phyloP scores from a whole-genome alignment of 1,140 invertebrate species.

The Zaprionus nigranus region DNA sequence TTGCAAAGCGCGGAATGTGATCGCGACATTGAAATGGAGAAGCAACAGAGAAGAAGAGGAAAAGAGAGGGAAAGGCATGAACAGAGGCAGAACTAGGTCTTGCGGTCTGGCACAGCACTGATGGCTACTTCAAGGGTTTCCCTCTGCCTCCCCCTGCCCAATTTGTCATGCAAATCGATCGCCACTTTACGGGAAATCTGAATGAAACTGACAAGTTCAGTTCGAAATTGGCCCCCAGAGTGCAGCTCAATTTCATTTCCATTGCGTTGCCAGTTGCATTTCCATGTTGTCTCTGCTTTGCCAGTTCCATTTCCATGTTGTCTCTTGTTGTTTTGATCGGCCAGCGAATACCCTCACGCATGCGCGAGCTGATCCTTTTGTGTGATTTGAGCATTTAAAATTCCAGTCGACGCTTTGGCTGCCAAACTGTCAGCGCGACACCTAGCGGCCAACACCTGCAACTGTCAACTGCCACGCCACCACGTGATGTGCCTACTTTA shows the following conservation, averaged over 20 bases:
- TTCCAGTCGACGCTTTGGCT: conserved; percentile 46
- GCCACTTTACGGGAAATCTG: conserved; percentile 53
- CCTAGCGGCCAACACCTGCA: conserved; percentile 64
- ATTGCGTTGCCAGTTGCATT: conserved; percentile 19
- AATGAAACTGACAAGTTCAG: background rate
- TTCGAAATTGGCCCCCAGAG: conserved; percentile 3
- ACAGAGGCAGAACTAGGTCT: background rate
- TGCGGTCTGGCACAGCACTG: background rate
- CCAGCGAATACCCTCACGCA: conserved; percentile 66
- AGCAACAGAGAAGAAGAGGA: background rate
- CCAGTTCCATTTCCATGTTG: conserved; percentile 22
- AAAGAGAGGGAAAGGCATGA: conserved; percentile 10
- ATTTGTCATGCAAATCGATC: conserved; percentile 79
- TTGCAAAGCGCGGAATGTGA: conserved; percentile 77
- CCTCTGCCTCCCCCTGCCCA: conserved; percentile 51
- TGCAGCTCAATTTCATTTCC: conserved; percentile 30
- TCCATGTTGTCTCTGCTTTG: conserved; percentile 4
- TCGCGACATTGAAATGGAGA: conserved; percentile 77
- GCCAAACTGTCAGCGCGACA: conserved; percentile 57
- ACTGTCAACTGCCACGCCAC: conserved; percentile 50
- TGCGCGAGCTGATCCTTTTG: conserved; percentile 57
- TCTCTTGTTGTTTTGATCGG: conserved; percentile 1
- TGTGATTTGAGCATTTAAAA: conserved; percentile 65
- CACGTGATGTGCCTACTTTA: conserved; percentile 79
- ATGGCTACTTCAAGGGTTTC: conserved; percentile 70